These are phyloP conservation scores for Mohoua ochrocephala DNA, from an alignment of 2,113 vertebrate genomes.

Conservation along the genomic window DNA sequence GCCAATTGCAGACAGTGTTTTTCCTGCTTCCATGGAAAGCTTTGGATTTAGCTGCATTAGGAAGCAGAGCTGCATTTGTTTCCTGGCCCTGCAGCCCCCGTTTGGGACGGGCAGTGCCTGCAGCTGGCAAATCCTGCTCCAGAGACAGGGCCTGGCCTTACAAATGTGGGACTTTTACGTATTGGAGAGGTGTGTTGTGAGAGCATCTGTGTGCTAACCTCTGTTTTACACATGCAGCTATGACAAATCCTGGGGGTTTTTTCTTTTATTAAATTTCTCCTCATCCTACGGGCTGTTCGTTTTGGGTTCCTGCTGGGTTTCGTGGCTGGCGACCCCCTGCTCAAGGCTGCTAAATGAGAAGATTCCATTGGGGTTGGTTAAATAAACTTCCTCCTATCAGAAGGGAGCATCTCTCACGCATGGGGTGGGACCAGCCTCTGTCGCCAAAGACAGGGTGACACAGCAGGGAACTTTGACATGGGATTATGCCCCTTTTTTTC, in stretches of 20 bases:
- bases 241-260: not conserved
- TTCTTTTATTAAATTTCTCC: not conserved
- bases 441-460: not conserved
- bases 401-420: not conserved
- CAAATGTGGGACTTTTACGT: rapidly evolving
- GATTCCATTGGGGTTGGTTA: not conserved
- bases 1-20: not conserved
- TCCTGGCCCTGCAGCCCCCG: not conserved
- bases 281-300: rapidly evolving
- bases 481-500: not conserved
- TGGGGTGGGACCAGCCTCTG: not conserved
- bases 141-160: not conserved
- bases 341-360: not conserved
- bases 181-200: not conserved
- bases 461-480: not conserved
- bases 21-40: not conserved
- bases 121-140: not conserved
- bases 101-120: not conserved
- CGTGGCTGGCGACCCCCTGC: not conserved
- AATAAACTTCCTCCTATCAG: not conserved
- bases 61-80: not conserved
- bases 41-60: not conserved
- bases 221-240: not conserved
- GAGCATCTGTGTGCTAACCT: not conserved
- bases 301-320: not conserved